These are phyloP conservation scores for Erebia ligea DNA, from an alignment of 2,888 invertebrate genomes.

Conservation along the genomic window DNA sequence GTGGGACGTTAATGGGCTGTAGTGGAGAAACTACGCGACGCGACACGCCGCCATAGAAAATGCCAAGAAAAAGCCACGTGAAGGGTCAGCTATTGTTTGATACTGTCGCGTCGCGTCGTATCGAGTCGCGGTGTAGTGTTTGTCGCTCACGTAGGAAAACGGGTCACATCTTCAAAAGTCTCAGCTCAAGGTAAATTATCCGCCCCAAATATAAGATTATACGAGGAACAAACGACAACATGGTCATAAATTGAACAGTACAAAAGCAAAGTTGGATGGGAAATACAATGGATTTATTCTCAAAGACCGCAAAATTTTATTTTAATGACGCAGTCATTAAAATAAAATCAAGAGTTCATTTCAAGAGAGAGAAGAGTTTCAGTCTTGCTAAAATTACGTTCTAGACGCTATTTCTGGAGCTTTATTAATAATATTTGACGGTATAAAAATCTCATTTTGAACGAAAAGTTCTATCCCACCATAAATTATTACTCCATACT, in stretches of 20 bases:
- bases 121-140: too few relatives aligned
- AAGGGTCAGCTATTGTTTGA: too few relatives aligned
- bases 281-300: constrained; percentile 10
- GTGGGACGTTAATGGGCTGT: too few relatives aligned
- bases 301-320: constrained; percentile 6
- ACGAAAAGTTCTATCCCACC: background rate
- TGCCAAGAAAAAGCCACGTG: too few relatives aligned
- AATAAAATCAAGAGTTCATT: too few relatives aligned
- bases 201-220: constrained; percentile 7
- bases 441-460: background rate
- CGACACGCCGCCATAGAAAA: too few relatives aligned
- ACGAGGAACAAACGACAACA: background rate
- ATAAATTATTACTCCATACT: background rate
- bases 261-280: constrained; percentile 4
- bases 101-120: too few relatives aligned
- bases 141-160: too few relatives aligned
- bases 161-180: too few relatives aligned
- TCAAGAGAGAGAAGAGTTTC: too few relatives aligned
- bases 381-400: constrained; percentile 3
- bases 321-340: background rate
- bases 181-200: background rate
- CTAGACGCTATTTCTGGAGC: background rate
- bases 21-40: too few relatives aligned
- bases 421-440: background rate
- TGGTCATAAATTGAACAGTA: constrained; percentile 2